A percentile compares a stretch with the other conserved stretches of the same genome.
phyloP scores from a whole-genome alignment of 2,888 invertebrate species.

The Lochmaea crataegi region DNA sequence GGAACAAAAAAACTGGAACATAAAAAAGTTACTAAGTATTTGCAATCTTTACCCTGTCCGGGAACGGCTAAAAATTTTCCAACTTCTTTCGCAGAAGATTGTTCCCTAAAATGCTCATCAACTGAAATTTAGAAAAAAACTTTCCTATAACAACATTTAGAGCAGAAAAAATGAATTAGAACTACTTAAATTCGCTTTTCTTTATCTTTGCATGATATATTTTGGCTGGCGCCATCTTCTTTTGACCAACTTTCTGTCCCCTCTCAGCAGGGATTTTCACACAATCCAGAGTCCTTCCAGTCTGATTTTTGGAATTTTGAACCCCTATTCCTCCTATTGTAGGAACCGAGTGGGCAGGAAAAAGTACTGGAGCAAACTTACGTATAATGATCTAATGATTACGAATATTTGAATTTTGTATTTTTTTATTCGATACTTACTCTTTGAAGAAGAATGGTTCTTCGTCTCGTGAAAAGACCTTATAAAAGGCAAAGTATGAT shows the following conservation, averaged over 20 bases:
- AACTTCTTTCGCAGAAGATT: slow-evolving; percentile 58
- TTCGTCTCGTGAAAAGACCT: slow-evolving; percentile 95
- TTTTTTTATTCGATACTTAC: slow-evolving; percentile 72
- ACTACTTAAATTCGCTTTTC: slow-evolving; percentile 7
- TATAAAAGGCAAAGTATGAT: slow-evolving; percentile 84
- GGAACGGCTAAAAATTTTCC: slow-evolving; percentile 67
- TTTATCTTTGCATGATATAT: too few species aligned
- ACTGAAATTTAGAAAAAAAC: slow-evolving; percentile 57
- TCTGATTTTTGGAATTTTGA: too few species aligned
- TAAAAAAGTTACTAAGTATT: slow-evolving; percentile 28
- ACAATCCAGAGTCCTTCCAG: too few species aligned
- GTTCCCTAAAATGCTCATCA: slow-evolving; percentile 59
- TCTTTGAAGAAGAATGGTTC: slow-evolving; percentile 94
- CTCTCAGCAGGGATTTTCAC: too few species aligned
- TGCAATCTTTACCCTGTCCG: slow-evolving; percentile 61
- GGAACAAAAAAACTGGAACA: neutral
- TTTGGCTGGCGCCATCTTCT: too few species aligned
- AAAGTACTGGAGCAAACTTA: too few species aligned
- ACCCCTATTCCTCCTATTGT: too few species aligned
- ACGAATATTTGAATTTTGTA: too few species aligned
- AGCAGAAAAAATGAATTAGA: slow-evolving; percentile 4
- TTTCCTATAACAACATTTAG: neutral
- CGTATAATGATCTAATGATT: too few species aligned
- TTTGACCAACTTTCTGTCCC: too few species aligned
- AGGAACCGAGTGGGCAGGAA: too few species aligned